Evolutionary conservation across 2,888 invertebrate genomes (phyloP).

Genomic region (Acrobasis consociella): DNA sequence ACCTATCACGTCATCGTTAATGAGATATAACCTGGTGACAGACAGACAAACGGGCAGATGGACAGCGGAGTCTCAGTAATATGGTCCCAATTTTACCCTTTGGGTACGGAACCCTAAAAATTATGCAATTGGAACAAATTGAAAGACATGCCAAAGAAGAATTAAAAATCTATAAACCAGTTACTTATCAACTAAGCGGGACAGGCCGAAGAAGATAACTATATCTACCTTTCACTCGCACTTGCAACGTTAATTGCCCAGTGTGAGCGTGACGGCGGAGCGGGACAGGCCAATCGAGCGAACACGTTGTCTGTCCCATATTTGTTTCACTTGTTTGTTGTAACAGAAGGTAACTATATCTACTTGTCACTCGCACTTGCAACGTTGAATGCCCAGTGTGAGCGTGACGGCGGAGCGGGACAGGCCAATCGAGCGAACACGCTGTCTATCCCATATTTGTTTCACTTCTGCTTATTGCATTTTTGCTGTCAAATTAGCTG

Average conservation of each 20-base stretch:
- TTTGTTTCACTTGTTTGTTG: not conserved
- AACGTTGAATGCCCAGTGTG: not conserved
- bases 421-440: not conserved
- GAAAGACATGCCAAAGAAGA: too few relatives aligned
- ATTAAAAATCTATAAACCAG: too few relatives aligned
- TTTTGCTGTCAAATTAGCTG: conserved; percentile 3
- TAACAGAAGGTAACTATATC: not conserved
- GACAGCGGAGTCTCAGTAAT: too few relatives aligned
- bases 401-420: not conserved
- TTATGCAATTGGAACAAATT: too few relatives aligned
- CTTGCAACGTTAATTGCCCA: not conserved
- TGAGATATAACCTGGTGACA: too few relatives aligned
- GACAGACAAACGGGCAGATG: too few relatives aligned
- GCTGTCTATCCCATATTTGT: conserved; percentile 2
- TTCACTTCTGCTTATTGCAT: conserved; percentile 2
- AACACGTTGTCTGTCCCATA: not conserved
- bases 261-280: not conserved
- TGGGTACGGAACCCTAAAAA: too few relatives aligned
- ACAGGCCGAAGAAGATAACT: not conserved
- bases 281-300: not conserved
- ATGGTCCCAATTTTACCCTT: too few relatives aligned
- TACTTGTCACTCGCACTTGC: not conserved
- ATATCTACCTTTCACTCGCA: too few relatives aligned
- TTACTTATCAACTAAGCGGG: too few relatives aligned
- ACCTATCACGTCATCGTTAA: too few relatives aligned